phyloP scores from a whole-genome alignment of 1,140 invertebrate species.

The Sinella curviseta region DNA sequence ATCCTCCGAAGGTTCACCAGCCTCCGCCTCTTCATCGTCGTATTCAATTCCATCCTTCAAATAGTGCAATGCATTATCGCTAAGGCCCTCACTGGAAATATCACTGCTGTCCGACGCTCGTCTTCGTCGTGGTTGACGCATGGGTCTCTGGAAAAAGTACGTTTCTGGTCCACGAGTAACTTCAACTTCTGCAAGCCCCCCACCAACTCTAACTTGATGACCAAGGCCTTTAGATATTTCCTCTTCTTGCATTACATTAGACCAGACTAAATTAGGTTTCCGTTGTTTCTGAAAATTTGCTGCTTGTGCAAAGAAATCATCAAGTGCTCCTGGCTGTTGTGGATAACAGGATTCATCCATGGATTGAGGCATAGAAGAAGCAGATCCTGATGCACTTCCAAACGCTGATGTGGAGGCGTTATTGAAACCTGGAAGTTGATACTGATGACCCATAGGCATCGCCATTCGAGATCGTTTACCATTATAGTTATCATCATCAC shows the following conservation, averaged over 20 bases:
- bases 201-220: neutral
- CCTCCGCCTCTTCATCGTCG: neutral
- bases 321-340: neutral
- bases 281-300: slow-evolving; percentile 21
- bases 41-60: neutral
- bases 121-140: neutral
- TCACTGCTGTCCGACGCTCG: slow-evolving; percentile 18
- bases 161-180: slow-evolving; percentile 32
- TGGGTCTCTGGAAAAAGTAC: neutral
- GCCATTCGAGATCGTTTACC: neutral
- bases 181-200: neutral
- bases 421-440: neutral
- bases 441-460: neutral
- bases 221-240: neutral
- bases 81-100: slow-evolving; percentile 41
- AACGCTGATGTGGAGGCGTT: neutral
- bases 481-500: neutral
- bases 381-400: neutral
- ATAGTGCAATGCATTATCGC: slow-evolving; percentile 41
- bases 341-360: neutral
- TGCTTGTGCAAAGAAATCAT: slow-evolving; percentile 5
- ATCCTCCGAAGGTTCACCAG: neutral
- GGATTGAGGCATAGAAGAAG: neutral
- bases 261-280: slow-evolving; percentile 33
- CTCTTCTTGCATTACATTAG: slow-evolving; percentile 35